Evolutionary conservation across 1,140 invertebrate species (phyloP).

Genomic region (Cotesia glomerata): DNA sequence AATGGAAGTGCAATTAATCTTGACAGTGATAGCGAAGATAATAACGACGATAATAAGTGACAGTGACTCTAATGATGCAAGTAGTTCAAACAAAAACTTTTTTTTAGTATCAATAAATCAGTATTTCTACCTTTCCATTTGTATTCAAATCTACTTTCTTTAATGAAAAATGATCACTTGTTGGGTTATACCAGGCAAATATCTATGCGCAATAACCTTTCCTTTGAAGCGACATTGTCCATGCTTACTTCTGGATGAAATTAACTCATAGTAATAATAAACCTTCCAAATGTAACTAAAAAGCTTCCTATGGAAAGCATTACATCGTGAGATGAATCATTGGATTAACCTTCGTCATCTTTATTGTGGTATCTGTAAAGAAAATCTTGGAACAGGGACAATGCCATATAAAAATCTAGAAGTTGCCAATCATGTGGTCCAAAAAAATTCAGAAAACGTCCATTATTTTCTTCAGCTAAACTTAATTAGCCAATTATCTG

Average conservation of each 20-base stretch:
- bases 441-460: background rate
- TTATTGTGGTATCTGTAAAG: constrained; percentile 23
- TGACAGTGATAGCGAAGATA: background rate
- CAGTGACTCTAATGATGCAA: background rate
- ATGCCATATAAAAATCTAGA: constrained; percentile 9
- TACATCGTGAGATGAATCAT: constrained; percentile 7
- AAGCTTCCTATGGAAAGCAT: background rate
- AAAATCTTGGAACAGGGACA: background rate
- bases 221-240: background rate
- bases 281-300: constrained; percentile 12
- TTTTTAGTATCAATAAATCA: background rate
- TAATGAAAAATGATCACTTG: background rate
- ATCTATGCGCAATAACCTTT: background rate
- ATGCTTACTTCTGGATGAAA: background rate
- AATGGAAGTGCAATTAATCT: too few relatives aligned
- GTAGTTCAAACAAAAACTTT: background rate
- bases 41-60: background rate
- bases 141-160: background rate
- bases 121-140: background rate
- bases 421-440: constrained; percentile 25
- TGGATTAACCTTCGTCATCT: background rate
- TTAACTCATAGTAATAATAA: background rate
- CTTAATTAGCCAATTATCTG: constrained; percentile 23
- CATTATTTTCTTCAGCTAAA: constrained; percentile 17
- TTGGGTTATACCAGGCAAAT: background rate